phyloP scores from a whole-genome alignment of 2,888 invertebrate species.

The Thumatha senex region DNA sequence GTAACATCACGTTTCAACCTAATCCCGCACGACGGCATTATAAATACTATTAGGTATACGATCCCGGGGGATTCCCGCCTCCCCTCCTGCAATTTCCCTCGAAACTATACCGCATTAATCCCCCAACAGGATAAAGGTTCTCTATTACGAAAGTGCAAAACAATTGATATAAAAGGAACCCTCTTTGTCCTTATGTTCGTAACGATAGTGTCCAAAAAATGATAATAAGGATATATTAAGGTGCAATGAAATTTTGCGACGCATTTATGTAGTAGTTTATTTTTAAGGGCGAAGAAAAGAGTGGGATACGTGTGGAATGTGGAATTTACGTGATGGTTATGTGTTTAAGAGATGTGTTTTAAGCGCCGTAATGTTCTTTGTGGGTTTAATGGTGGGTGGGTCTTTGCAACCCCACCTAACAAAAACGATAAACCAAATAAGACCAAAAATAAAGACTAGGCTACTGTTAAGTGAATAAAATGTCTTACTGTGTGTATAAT shows the following conservation, averaged over 20 bases:
- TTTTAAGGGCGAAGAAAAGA: conserved; percentile 32
- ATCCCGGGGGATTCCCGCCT: conserved; percentile 41
- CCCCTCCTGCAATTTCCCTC: conserved; percentile 49
- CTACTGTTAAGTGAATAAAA: too few species aligned
- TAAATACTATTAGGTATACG: conserved; percentile 66
- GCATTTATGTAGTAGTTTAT: conserved; percentile 30
- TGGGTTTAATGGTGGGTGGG: neutral
- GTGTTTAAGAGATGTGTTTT: too few species aligned
- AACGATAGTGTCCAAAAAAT: conserved; percentile 30
- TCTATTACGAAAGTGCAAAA: conserved; percentile 48
- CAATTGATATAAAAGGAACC: conserved; percentile 56
- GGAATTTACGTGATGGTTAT: conserved; percentile 7
- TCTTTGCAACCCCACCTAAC: too few species aligned
- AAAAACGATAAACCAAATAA: too few species aligned
- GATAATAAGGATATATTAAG: conserved; percentile 31
- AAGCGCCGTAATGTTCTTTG: neutral
- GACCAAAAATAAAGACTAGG: too few species aligned
- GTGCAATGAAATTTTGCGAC: conserved; percentile 38
- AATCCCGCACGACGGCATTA: conserved; percentile 63
- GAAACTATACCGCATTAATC: conserved; percentile 73
- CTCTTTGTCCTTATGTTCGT: conserved; percentile 35
- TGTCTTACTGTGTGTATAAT: too few species aligned
- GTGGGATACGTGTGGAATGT: conserved; percentile 23
- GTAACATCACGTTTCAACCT: conserved; percentile 51
- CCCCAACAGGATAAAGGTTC: conserved; percentile 58